Conservation (phyloP, 2,888 invertebrate species). For the Deilephila porcellus region DNA sequence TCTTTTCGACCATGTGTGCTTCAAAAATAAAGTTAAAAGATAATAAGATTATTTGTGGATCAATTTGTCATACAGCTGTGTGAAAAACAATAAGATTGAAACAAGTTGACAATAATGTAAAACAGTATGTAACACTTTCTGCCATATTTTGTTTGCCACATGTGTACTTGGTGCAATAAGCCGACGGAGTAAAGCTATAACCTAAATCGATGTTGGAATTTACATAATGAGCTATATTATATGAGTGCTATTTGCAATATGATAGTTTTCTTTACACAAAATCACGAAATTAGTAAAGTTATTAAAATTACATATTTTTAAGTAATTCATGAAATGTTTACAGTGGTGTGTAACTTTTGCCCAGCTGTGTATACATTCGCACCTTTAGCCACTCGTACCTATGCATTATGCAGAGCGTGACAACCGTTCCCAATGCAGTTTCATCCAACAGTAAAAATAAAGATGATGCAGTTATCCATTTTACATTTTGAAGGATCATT, state of each 20-base stretch:
- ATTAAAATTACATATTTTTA: neutral
- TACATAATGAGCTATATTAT: neutral
- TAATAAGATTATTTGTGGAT: neutral
- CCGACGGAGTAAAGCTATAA: neutral
- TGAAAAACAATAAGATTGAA: constrained; percentile 1
- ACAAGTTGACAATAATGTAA: neutral
- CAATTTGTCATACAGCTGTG: constrained; percentile 2
- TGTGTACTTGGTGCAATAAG: neutral
- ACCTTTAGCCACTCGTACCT: constrained; percentile 33
- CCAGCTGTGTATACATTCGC: constrained; percentile 3
- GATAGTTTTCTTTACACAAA: neutral
- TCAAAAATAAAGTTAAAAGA: neutral
- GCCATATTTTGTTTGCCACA: neutral
- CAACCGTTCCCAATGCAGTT: constrained; percentile 50
- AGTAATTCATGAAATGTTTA: neutral
- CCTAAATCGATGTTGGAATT: neutral
- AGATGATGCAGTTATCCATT: constrained; percentile 81
- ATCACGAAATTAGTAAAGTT: neutral
- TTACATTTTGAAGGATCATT: constrained; percentile 83
- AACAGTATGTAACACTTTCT: neutral
- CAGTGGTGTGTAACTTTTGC: neutral
- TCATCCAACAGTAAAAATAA: constrained; percentile 70
- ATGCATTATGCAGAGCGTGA: constrained; percentile 45
- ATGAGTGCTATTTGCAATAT: neutral
- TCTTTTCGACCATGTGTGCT: neutral